phyloP scores from a whole-genome alignment of 2,888 invertebrate genomes.

The Apotomis turbidana region DNA sequence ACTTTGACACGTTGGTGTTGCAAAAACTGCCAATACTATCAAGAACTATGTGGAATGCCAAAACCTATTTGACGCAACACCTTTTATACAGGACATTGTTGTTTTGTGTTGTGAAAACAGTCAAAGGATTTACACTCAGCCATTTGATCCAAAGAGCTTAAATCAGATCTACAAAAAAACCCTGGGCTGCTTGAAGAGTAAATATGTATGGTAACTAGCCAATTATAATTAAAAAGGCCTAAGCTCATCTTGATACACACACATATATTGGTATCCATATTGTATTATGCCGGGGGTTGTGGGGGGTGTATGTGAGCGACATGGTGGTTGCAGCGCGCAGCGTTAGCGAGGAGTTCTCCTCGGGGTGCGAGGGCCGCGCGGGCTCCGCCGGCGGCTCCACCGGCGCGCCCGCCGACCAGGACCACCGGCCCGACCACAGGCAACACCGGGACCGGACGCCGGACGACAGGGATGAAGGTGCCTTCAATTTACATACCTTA shows the following conservation, averaged over 20 bases:
- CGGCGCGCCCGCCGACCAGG: slow-evolving; percentile 77
- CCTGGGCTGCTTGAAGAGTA: neutral
- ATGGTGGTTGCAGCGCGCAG: slow-evolving; percentile 90
- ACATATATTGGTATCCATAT: slow-evolving; percentile 29
- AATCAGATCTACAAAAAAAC: neutral
- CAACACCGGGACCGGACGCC: slow-evolving; percentile 89
- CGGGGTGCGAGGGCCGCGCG: slow-evolving; percentile 97
- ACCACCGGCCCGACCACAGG: slow-evolving; percentile 79
- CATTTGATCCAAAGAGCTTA: neutral
- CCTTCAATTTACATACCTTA: neutral
- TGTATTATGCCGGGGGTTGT: slow-evolving; percentile 46
- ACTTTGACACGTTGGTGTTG: neutral
- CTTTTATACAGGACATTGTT: neutral
- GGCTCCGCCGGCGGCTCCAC: slow-evolving; percentile 87
- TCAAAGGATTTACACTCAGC: neutral
- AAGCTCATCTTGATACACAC: slow-evolving; percentile 22
- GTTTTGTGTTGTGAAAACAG: slow-evolving; percentile 18
- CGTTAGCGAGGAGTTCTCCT: slow-evolving; percentile 98
- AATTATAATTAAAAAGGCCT: neutral
- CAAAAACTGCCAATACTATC: neutral
- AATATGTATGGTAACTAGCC: no score
- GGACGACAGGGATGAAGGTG: slow-evolving; percentile 97
- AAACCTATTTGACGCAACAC: no score
- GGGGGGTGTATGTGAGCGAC: slow-evolving; percentile 73
- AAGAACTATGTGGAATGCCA: no score